Evolutionary conservation across 1,140 invertebrate genomes (phyloP), one percentile per base, ranked within the genome.

Genomic region (Trissolcus basalis): DNA sequence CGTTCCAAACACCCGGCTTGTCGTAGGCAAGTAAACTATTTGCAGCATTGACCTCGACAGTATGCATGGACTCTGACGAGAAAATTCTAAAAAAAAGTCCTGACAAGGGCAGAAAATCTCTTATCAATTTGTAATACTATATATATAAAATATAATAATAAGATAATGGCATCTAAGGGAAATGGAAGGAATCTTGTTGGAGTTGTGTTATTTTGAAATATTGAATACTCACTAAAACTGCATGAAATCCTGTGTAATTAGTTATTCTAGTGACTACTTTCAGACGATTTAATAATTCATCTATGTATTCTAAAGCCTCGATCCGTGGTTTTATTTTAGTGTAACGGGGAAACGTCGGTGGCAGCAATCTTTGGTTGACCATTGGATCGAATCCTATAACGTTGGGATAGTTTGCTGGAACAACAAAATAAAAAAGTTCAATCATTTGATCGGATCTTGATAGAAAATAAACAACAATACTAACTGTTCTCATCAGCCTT

Each of bases 321-420:
- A 90, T 85, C 39, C 96, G 90, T 48, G 93, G 93, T 76, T 96
- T 96, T 77, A 99, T 97, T 87, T 96, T 94, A 0, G 97, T 97
- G 87, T 98, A 98, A 1, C 97, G 91, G 8, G 98, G 98, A 90
- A 99, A 99, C n/a, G 97, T 98, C 0, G 97, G 97, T 39, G 97
- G 97, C 27, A 98, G 89, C 32, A 98, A 90, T 72, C 97, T 92
- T 88, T 98, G 97, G 89, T 98, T 98, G 35, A 98, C 94, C 84
- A 97, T 92, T 14, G 97, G 96, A 83, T 98, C 96, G 89, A 99
- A 99, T 0, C 97, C 97, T 90, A 97, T 92, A 68, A 90, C 89
- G 36, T 80, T 88, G 33, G 87, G 87, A 82, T 89, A 85, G 82
- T 88, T 85, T 50, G 84, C 85, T 90, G 68, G 19, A 27, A 27